A percentile compares a stretch with the other conserved stretches of the same genome.
These are phyloP conservation scores for Loris lydekkerianus DNA, from an alignment of 2,797 vertebrate species.

Conservation along the genomic window DNA sequence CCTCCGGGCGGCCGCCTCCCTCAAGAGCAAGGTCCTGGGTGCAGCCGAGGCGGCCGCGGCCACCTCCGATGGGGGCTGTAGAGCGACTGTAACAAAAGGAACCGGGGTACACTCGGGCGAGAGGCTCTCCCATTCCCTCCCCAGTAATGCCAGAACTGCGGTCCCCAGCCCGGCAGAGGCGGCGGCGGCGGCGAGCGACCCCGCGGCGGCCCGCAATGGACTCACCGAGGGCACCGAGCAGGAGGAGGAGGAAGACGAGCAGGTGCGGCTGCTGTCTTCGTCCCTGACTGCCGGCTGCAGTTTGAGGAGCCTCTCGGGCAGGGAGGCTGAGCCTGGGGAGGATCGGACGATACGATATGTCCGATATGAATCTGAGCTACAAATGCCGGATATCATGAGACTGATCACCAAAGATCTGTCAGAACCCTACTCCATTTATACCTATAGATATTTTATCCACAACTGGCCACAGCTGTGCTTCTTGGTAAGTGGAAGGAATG, in stretches of 20 bases:
- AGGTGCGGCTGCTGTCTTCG: slow-evolving; percentile 87
- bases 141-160: slow-evolving; percentile 85
- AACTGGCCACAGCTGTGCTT: slow-evolving; percentile 99
- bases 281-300: slow-evolving; percentile 89
- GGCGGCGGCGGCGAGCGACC: slow-evolving; percentile 73
- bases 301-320: slow-evolving; percentile 84
- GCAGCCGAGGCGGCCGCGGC: slow-evolving; percentile 78
- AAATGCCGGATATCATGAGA: slow-evolving; percentile 99
- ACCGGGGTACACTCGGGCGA: slow-evolving; percentile 85
- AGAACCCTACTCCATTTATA: slow-evolving; percentile 99
- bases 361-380: slow-evolving; percentile 98
- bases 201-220: slow-evolving; percentile 82
- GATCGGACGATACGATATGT: slow-evolving; percentile 96
- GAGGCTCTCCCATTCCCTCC: slow-evolving; percentile 78
- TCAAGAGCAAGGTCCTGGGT: slow-evolving; percentile 89
- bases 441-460: slow-evolving; percentile 99
- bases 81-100: slow-evolving; percentile 88
- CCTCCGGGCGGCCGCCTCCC: slow-evolving; percentile 88
- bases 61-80: slow-evolving; percentile 85
- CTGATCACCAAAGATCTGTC: slow-evolving; percentile 99
- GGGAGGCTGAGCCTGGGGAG: slow-evolving; percentile 87
- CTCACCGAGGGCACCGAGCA: slow-evolving; percentile 78
- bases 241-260: slow-evolving; percentile 83
- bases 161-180: slow-evolving; percentile 73
- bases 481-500: slow-evolving; percentile 94